Percentiles rank a stretch among this genome's conserved stretches.
These are phyloP conservation scores for Leptinotarsa defecta DNA, from an alignment of 1,140 invertebrate species.

Conservation along the genomic window DNA sequence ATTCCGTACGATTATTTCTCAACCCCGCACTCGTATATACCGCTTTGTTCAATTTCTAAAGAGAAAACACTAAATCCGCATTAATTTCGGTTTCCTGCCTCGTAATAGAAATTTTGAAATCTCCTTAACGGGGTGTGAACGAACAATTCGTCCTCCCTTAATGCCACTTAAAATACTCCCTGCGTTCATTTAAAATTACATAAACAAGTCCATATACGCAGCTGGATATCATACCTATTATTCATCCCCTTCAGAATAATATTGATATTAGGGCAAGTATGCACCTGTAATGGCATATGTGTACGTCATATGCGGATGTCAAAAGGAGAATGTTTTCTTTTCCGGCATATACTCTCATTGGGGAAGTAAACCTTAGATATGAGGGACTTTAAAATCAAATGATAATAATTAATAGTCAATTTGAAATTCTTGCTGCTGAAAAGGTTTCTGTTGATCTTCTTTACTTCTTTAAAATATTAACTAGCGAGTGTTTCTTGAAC, in stretches of 20 bases:
- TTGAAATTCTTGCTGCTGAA: neutral
- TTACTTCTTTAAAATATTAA: no score
- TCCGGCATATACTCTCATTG: neutral
- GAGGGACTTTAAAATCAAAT: no score
- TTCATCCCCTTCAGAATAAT: slow-evolving; percentile 31
- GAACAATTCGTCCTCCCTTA: slow-evolving; percentile 17
- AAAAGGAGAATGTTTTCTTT: neutral
- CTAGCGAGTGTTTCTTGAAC: no score
- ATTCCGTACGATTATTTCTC: no score
- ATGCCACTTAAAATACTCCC: slow-evolving; percentile 33
- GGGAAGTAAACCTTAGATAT: neutral
- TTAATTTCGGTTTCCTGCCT: slow-evolving; percentile 25
- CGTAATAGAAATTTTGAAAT: slow-evolving; percentile 32
- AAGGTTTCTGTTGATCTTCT: no score
- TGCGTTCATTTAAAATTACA: slow-evolving; percentile 38
- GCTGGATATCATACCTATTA: slow-evolving; percentile 40
- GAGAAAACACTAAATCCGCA: slow-evolving; percentile 21
- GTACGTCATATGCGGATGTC: neutral
- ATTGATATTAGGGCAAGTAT: slow-evolving; percentile 24
- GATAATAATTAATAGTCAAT: neutral
- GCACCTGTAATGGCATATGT: slow-evolving; percentile 25
- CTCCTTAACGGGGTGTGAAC: slow-evolving; percentile 37
- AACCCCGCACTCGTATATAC: no score
- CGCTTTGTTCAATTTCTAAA: neutral
- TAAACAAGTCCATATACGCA: slow-evolving; percentile 36